phyloP scores from a whole-genome alignment of 2,113 vertebrate genomes.

The Ceuthmochares aereus region DNA sequence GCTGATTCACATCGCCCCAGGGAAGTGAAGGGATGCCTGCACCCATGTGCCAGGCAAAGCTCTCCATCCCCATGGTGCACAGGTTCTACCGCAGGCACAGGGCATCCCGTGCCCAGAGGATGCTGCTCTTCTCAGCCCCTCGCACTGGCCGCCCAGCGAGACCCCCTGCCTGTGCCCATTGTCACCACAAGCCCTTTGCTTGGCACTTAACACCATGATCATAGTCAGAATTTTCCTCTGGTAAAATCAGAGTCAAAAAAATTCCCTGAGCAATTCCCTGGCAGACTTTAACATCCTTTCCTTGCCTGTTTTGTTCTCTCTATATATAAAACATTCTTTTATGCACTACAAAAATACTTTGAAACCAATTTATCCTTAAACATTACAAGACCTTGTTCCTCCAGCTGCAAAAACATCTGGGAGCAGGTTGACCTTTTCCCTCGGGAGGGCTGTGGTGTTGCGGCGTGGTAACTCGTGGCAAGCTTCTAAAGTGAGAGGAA shows the following conservation, averaged over 20 bases:
- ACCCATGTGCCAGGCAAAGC: neutral
- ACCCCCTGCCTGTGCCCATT: accelerated
- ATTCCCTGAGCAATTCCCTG: neutral
- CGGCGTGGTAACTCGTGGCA: neutral
- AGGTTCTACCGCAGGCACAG: neutral
- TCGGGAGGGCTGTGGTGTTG: neutral
- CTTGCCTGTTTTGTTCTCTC: neutral
- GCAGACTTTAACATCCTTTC: neutral
- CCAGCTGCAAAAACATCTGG: neutral
- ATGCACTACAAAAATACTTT: neutral
- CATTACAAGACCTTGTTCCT: neutral
- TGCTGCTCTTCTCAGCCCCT: accelerated
- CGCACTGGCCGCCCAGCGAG: no score
- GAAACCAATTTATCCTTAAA: neutral
- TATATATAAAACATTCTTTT: neutral
- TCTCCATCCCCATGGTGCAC: accelerated
- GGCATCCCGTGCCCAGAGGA: neutral
- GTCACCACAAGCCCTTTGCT: no score
- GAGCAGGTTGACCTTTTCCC: neutral
- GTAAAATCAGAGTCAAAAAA: neutral
- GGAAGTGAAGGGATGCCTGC: neutral
- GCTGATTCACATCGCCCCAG: accelerated
- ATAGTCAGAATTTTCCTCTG: neutral
- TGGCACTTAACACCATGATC: neutral
- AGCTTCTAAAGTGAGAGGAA: neutral